A percentile compares a stretch with the other conserved stretches of the same genome.
Conservation (phyloP, 2,797 vertebrate genomes). For the Benthosema pterotum region DNA sequence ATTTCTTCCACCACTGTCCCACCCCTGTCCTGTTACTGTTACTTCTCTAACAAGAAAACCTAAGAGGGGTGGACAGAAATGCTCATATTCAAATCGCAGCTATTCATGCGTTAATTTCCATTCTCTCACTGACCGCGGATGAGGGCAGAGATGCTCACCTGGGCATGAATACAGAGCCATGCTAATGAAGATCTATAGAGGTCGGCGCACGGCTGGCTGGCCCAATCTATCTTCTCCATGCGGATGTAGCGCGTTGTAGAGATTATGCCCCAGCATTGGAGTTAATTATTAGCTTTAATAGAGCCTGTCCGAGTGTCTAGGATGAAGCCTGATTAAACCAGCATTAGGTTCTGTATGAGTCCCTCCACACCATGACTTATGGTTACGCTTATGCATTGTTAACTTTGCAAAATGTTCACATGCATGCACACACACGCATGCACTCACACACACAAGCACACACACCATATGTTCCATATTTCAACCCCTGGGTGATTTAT, state of each 20-base stretch:
- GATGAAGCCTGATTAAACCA: constrained; percentile 15
- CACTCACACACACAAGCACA: no score
- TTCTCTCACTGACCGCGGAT: constrained; percentile 17
- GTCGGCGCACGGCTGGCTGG: constrained; percentile 27
- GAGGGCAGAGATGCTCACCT: constrained; percentile 30
- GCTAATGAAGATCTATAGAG: constrained; percentile 45
- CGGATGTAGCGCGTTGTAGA: constrained; percentile 31
- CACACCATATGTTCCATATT: constrained; percentile 20
- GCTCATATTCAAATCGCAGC: constrained; percentile 35
- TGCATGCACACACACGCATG: no score
- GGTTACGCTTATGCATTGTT: constrained; percentile 18
- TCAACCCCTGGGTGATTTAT: no score
- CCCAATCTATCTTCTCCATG: constrained; percentile 33
- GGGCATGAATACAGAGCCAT: constrained; percentile 43
- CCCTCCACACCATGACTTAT: constrained; percentile 6
- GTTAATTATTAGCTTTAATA: constrained; percentile 38
- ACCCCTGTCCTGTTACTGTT: no score
- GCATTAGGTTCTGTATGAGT: constrained; percentile 6
- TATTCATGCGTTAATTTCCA: constrained; percentile 18
- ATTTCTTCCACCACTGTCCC: no score
- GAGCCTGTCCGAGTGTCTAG: constrained; percentile 12
- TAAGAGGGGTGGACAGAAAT: neutral
- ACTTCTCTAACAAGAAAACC: no score
- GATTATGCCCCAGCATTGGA: constrained; percentile 44
- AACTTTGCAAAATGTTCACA: constrained; percentile 20